Evolutionary conservation across 2,888 invertebrate species (phyloP), one percentile per base, ranked within the genome.

Genomic region (Habrosyne pyritoides): DNA sequence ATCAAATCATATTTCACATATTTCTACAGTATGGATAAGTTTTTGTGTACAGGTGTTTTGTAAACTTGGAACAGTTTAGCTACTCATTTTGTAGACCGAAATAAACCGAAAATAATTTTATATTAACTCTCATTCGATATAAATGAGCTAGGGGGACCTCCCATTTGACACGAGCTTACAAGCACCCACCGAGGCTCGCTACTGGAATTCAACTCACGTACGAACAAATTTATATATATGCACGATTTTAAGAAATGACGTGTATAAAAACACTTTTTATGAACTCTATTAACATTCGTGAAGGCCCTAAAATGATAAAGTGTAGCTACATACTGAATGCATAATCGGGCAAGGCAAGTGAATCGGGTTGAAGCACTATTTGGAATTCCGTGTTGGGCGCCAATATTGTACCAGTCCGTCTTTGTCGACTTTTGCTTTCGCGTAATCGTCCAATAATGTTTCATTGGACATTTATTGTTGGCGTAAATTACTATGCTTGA

Each of bases 181-280:
- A 8, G 72, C 67, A 64, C 73, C 63, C 72, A 71, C 73, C 42
- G 75, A 72, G 70, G 60, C 59, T 52, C 48, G 52, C 65, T n/a
- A 72, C 64, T 81, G 72, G 70, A 65, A 88, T 79, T 83, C 83
- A 53, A 60, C 66, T 70, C 88, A 84, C 88, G 87, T 81, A 58
- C 67, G 59, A 69, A 73, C 73, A 86, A 84, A 87, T 86, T 87
- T 83, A 85, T 87, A 87, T 83, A 78, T 77, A 73, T 70, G 77
- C 83, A 86, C 86, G 84, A 81, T 83, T 87, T 86, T 84, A 82
- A 84, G 82, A 84, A 84, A 81, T 78, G 77, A 83, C 77, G 81
- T 84, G 81, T 82, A 80, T 79, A 80, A 83, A 79, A 81, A 81
- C 77, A 83, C 77, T 76, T 84, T 84, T 78, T 73, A 77, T 60